Conservation (phyloP, 2,797 vertebrate genomes). For the Onychomys leucogaster region DNA sequence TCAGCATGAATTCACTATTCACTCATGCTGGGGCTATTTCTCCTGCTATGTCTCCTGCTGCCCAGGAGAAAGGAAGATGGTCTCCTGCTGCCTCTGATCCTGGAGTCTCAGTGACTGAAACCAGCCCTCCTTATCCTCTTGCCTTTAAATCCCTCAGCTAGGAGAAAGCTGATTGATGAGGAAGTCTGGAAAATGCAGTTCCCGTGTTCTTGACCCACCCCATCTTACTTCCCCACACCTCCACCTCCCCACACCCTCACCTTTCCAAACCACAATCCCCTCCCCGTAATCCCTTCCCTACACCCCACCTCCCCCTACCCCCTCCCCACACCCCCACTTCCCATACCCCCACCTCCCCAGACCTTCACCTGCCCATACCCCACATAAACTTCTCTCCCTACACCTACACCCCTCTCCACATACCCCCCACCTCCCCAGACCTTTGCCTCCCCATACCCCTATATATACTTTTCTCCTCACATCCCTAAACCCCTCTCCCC, state of each 20-base stretch:
- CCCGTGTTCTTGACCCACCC: background rate
- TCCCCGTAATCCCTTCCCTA: background rate
- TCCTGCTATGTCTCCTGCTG: background rate
- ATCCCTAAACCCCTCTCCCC: too few relatives aligned
- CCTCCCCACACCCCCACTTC: too few relatives aligned
- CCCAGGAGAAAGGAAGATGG: background rate
- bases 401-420: too few relatives aligned
- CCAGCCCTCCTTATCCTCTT: background rate
- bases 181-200: slow-evolving; percentile 3
- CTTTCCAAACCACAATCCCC: too few relatives aligned
- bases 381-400: too few relatives aligned
- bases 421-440: too few relatives aligned
- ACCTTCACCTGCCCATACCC: too few relatives aligned
- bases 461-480: too few relatives aligned
- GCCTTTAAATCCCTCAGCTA: background rate
- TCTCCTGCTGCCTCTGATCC: background rate
- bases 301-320: too few relatives aligned
- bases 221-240: background rate
- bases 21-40: background rate
- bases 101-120: background rate
- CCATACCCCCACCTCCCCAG: too few relatives aligned
- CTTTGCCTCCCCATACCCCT: too few relatives aligned
- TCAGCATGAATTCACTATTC: background rate
- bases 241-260: too few relatives aligned
- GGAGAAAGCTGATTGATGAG: background rate